A percentile compares a stretch with the other conserved stretches of the same genome.
Conservation (phyloP, 2,888 invertebrate genomes). For the Tigriopus californicus region DNA sequence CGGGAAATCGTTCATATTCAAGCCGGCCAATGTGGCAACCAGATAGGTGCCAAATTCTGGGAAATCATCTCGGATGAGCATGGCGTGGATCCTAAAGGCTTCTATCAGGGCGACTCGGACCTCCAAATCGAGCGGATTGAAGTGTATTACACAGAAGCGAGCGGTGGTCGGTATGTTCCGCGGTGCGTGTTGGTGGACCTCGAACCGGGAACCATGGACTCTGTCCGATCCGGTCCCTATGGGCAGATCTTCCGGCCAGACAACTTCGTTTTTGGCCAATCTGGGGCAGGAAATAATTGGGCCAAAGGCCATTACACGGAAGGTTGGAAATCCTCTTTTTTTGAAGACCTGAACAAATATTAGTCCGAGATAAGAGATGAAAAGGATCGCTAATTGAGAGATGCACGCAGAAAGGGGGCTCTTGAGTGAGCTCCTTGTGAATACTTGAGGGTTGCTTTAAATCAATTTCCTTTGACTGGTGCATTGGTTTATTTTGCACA, state of each 20-base stretch:
- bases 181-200: conserved; percentile 69
- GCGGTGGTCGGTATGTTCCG: conserved; percentile 48
- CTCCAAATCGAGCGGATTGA: background rate
- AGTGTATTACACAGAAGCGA: conserved; percentile 31
- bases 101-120: conserved; percentile 28
- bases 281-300: conserved; percentile 30
- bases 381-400: no score
- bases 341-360: no score
- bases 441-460: no score
- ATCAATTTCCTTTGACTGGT: no score
- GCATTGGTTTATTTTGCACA: no score
- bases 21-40: conserved; percentile 87
- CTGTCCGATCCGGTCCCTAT: conserved; percentile 80
- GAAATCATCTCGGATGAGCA: conserved; percentile 68
- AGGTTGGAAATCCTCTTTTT: background rate
- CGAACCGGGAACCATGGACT: conserved; percentile 95
- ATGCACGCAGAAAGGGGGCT: no score
- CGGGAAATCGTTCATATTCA: conserved; percentile 91
- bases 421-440: no score
- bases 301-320: conserved; percentile 31
- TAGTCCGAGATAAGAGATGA: no score
- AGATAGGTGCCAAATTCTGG: conserved; percentile 90
- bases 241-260: conserved; percentile 48
- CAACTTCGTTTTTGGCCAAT: conserved; percentile 43
- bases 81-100: conserved; percentile 30